phyloP scores from a whole-genome alignment of 2,113 vertebrate genomes.

The Acanthisitta chloris region DNA sequence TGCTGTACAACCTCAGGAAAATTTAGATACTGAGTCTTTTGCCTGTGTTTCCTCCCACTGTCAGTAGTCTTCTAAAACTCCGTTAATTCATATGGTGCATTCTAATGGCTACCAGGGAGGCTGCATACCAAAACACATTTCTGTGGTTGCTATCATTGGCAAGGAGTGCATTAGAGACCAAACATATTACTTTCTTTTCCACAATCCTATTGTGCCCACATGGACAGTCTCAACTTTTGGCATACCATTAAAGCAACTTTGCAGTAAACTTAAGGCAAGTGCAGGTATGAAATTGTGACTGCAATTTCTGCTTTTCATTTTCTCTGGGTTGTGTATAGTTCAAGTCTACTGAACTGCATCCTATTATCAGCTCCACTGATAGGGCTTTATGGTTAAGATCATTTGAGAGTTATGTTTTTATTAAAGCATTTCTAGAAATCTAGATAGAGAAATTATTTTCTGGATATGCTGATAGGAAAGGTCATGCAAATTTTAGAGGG shows the following conservation, averaged over 20 bases:
- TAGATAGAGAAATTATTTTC: not conserved
- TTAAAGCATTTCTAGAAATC: not conserved
- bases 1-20: not conserved
- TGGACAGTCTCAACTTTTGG: not conserved
- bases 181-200: not conserved
- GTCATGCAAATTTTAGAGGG: not conserved
- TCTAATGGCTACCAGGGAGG: not conserved
- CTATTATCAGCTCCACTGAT: not conserved
- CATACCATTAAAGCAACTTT: not conserved
- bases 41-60: not conserved
- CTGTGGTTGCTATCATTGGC: accelerated
- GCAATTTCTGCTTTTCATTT: not conserved
- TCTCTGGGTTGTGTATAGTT: not conserved
- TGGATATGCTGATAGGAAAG: not conserved
- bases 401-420: not conserved
- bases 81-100: not conserved
- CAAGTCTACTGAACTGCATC: not conserved
- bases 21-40: not conserved
- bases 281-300: not conserved
- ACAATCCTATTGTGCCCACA: not conserved
- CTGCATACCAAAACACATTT: not conserved
- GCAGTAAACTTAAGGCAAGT: not conserved
- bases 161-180: not conserved
- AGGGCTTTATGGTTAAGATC: not conserved
- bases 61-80: not conserved